Evolutionary conservation across 2,113 vertebrate species (phyloP), one percentile per base, ranked within the genome.

Genomic region (Ictalurus punctatus): DNA sequence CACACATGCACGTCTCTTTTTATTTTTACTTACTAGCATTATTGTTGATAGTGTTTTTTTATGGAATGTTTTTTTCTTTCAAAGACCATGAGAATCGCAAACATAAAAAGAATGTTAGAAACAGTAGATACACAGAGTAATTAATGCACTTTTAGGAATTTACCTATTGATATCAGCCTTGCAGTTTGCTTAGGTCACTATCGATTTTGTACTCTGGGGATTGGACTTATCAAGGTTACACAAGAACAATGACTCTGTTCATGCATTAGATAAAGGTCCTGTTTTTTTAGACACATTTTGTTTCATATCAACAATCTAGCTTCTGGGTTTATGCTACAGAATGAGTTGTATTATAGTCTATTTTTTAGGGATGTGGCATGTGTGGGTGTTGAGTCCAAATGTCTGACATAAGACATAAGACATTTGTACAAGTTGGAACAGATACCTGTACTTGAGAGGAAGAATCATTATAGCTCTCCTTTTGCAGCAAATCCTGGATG

Each of bases 401-500:
- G 21, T 1, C 40, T 54, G 78, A 30, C 25, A 52, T 25, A 12
- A 76, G 37, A 17, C 25, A 78, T 52, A 8, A 54, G n/a, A 30
- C 2, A 0, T 80, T 34, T 44, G n/a, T 61, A 37, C 14, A 40
- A 78, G 12, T 63, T 63, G 58, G 21, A 23, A 59, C 37, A 79
- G 37, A 9, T 40, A 44, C 13, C 56, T 81, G 19, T 54, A 21
- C 37, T 37, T 30, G 25, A 48, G 6, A 71, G 9, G 14, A 17
- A 58, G 12, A 40, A n/a, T 78, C 2, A n/a, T 80, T 52, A 37
- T 40, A 63, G 27, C 52, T 54, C 71, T 27, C 65, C 4, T 85
- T 83, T 23, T 92, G 59, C 91, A 94, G 93, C 40, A 56, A 3
- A 61, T 34, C 48, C 91, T 52, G 90, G 88, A 37, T 83, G 88